phyloP scores from a whole-genome alignment of 2,888 invertebrate species.

The Xestia c-nigrum region DNA sequence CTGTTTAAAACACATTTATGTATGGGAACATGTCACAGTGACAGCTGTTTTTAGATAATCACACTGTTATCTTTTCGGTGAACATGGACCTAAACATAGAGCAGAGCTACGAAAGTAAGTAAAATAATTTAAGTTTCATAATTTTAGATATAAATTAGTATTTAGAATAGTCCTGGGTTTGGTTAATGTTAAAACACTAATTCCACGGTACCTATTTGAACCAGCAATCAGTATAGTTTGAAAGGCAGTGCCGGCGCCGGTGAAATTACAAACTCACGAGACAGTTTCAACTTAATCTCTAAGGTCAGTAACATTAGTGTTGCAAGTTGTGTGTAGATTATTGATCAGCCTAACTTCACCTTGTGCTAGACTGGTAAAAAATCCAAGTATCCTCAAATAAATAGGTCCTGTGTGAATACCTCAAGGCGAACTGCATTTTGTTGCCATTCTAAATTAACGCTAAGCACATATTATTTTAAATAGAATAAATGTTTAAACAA shows the following conservation, averaged over 20 bases:
- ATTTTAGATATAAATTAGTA: too few species aligned
- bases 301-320: slow-evolving; percentile 29
- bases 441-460: slow-evolving; percentile 44
- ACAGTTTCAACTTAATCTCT: background rate
- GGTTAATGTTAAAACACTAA: background rate
- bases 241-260: background rate
- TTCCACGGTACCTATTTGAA: background rate
- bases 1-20: too few species aligned
- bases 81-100: too few species aligned
- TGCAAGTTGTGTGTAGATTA: slow-evolving; percentile 38
- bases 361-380: slow-evolving; percentile 33
- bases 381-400: slow-evolving; percentile 40
- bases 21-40: too few species aligned
- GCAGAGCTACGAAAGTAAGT: background rate
- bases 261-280: slow-evolving; percentile 1
- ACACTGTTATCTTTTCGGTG: too few species aligned
- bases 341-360: slow-evolving; percentile 32
- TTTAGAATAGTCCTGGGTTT: background rate
- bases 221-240: background rate
- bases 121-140: background rate
- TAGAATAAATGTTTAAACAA: slow-evolving; percentile 1
- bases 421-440: slow-evolving; percentile 26
- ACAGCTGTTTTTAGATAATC: too few species aligned
- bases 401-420: slow-evolving; percentile 11
- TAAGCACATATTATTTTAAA: slow-evolving; percentile 5